Conservation (phyloP, 2,113 vertebrate species). For the Aegithalos caudatus region DNA sequence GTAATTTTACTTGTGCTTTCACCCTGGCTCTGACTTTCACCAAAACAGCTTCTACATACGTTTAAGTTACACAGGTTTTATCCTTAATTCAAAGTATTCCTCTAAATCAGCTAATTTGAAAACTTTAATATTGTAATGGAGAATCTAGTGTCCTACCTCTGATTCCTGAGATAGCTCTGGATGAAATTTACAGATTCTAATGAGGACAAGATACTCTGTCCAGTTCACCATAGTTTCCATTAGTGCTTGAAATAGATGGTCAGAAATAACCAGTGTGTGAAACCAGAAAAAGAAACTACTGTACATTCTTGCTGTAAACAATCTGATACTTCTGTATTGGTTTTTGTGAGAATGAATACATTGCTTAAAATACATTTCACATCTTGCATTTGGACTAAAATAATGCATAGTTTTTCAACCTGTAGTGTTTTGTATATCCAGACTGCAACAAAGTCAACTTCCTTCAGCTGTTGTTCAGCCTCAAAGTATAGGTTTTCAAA, state of each 20-base stretch:
- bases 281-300: not conserved
- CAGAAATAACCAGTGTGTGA: not conserved
- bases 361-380: not conserved
- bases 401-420: not conserved
- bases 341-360: not conserved
- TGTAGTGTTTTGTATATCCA: not conserved
- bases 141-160: not conserved
- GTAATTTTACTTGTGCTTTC: accelerated
- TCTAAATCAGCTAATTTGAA: not conserved
- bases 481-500: not conserved
- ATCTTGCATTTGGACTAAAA: not conserved
- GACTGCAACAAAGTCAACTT: not conserved
- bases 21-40: not conserved
- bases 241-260: not conserved
- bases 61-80: not conserved
- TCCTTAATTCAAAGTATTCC: not conserved
- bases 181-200: not conserved
- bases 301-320: not conserved
- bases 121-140: not conserved
- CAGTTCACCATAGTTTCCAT: not conserved
- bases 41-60: not conserved
- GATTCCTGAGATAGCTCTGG: not conserved
- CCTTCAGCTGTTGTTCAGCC: not conserved
- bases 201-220: not conserved
- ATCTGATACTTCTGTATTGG: not conserved